Percentiles rank a stretch among this genome's conserved stretches.
These are phyloP conservation scores for Halictus quadricinctus DNA, from an alignment of 2,888 invertebrate species.

Conservation along the genomic window DNA sequence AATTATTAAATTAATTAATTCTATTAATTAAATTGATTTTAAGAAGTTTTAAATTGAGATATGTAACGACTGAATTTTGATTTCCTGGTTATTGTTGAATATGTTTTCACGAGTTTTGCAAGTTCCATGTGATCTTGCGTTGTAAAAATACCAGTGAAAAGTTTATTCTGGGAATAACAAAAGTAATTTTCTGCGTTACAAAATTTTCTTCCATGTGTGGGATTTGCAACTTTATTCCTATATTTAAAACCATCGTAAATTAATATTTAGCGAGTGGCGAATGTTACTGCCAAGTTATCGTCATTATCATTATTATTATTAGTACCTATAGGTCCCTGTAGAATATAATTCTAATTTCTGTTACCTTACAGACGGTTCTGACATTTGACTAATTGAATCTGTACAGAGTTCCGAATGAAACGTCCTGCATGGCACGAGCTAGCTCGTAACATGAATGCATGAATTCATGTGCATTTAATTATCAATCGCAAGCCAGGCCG, in stretches of 20 bases:
- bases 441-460: slow-evolving; percentile 3
- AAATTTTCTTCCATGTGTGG: neutral
- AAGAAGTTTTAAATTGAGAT: no score
- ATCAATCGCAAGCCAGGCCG: neutral
- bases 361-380: slow-evolving; percentile 38
- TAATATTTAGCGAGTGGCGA: neutral
- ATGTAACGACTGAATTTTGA: no score
- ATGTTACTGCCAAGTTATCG: neutral
- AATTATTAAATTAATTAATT: no score
- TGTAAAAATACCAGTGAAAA: neutral
- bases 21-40: no score
- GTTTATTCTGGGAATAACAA: neutral
- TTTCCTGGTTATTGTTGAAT: no score
- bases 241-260: neutral
- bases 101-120: no score
- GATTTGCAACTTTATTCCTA: neutral
- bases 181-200: neutral
- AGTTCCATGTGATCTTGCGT: neutral
- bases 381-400: slow-evolving; percentile 50
- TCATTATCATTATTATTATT: slow-evolving; percentile 32
- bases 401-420: slow-evolving; percentile 40
- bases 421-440: slow-evolving; percentile 17
- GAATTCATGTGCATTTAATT: slow-evolving; percentile 11
- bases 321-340: slow-evolving; percentile 5
- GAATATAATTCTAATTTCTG: slow-evolving; percentile 11